These are phyloP conservation scores for Rhingia campestris DNA, from an alignment of 2,888 invertebrate species.

Conservation along the genomic window DNA sequence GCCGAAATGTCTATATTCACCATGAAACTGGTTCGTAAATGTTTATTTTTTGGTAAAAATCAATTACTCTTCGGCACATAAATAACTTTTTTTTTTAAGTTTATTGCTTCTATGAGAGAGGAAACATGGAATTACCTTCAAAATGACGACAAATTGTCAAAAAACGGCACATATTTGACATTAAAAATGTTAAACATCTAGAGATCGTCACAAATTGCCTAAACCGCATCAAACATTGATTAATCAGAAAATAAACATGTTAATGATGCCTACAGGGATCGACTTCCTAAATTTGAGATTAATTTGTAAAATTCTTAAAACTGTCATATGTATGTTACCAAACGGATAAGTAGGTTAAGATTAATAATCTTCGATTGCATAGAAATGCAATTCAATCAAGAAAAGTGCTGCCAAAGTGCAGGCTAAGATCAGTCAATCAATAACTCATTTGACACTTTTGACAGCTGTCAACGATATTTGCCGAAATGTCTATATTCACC, in stretches of 20 bases:
- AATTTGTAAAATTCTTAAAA: neutral
- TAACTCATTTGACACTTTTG: constrained; percentile 43
- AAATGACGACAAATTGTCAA: too few species aligned
- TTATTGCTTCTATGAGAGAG: too few species aligned
- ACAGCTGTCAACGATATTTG: constrained; percentile 30
- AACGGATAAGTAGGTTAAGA: neutral
- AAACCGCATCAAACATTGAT: too few species aligned
- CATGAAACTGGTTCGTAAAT: neutral
- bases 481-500: neutral
- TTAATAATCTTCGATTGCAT: constrained; percentile 1
- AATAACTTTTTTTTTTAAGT: too few species aligned
- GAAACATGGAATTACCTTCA: too few species aligned
- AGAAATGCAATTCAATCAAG: constrained; percentile 3
- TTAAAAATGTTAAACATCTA: too few species aligned
- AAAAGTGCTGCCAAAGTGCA: constrained; percentile 13
- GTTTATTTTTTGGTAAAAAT: neutral
- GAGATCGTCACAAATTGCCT: too few species aligned
- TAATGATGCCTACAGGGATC: too few species aligned
- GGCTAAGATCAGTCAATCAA: constrained; percentile 24
- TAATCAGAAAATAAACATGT: too few species aligned
- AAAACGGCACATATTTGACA: too few species aligned
- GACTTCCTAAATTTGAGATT: neutral
- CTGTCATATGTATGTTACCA: neutral
- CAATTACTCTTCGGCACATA: too few species aligned
- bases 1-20: neutral